Conservation (phyloP, 2,888 invertebrate species). For the Lasioglossum malachurum region DNA sequence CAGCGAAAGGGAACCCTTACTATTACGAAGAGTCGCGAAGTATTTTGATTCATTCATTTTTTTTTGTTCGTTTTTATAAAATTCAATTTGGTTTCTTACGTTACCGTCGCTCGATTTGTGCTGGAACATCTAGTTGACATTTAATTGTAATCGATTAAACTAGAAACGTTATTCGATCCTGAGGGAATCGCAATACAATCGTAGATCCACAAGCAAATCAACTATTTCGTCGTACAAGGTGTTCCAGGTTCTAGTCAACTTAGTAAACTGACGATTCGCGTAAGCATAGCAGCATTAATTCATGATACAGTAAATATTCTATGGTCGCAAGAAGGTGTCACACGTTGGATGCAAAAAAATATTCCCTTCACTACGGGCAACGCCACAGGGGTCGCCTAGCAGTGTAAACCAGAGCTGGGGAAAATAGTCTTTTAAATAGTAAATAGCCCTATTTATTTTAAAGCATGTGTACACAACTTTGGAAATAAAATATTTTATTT, state of each 20-base stretch:
- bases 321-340: no score
- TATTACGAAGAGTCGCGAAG: slow-evolving; percentile 20
- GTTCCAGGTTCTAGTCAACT: neutral
- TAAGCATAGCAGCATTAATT: neutral
- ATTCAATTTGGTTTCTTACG: slow-evolving; percentile 11
- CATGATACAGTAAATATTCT: no score
- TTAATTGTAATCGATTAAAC: neutral
- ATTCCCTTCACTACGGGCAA: no score
- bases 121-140: slow-evolving; percentile 2
- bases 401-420: no score
- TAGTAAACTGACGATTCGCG: neutral
- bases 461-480: no score
- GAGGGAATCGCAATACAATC: slow-evolving; percentile 18
- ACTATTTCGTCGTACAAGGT: neutral
- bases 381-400: no score
- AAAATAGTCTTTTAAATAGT: no score
- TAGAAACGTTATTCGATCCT: neutral
- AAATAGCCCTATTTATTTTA: no score
- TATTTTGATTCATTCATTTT: slow-evolving; percentile 6
- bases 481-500: no score
- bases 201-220: neutral
- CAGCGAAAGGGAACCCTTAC: slow-evolving; percentile 9
- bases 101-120: slow-evolving; percentile 14
- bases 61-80: neutral
- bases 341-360: no score